A percentile compares a stretch with the other conserved stretches of the same genome.
phyloP scores from a whole-genome alignment of 2,888 invertebrate species.

The Helleia helle region DNA sequence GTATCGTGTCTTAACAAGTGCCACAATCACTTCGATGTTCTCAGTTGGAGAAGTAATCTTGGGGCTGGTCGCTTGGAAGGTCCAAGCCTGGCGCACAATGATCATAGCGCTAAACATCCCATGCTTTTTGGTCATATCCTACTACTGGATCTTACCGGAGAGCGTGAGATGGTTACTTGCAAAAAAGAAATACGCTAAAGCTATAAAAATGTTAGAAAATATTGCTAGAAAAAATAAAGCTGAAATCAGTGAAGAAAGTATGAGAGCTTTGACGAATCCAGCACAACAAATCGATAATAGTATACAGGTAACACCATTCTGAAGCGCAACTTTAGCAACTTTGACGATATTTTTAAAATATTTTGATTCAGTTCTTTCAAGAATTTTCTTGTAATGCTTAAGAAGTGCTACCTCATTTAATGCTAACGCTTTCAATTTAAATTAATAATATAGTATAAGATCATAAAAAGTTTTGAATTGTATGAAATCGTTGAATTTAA shows the following conservation, averaged over 20 bases:
- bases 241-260: slow-evolving; percentile 63
- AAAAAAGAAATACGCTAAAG: slow-evolving; percentile 76
- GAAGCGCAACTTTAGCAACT: no score
- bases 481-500: no score
- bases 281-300: no score
- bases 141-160: slow-evolving; percentile 77
- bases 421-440: no score
- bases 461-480: no score
- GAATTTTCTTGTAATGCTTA: no score
- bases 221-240: slow-evolving; percentile 77
- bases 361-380: no score
- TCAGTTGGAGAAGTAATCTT: neutral
- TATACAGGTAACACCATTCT: no score
- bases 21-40: neutral
- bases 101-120: slow-evolving; percentile 72
- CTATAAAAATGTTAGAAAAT: slow-evolving; percentile 72
- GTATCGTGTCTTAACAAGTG: slow-evolving; percentile 1
- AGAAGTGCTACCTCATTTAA: no score
- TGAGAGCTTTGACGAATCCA: slow-evolving; percentile 48
- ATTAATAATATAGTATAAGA: no score
- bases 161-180: slow-evolving; percentile 84
- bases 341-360: no score
- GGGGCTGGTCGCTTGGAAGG: neutral
- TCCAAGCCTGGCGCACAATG: neutral
- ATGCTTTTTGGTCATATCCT: slow-evolving; percentile 76